These are phyloP conservation scores for Myopa testacea DNA, from an alignment of 2,888 invertebrate genomes.

Conservation along the genomic window DNA sequence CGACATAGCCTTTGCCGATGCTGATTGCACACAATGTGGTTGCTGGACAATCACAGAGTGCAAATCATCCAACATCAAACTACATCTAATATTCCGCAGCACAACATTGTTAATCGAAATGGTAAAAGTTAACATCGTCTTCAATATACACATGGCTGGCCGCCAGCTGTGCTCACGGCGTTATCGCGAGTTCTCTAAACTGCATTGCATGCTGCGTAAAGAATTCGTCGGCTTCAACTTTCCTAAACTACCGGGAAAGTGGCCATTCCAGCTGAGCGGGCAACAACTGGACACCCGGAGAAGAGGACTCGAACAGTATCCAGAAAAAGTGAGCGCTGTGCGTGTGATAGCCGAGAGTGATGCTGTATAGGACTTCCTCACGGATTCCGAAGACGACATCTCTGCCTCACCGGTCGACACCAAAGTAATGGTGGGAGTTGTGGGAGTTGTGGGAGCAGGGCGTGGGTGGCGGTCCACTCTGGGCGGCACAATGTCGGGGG, in stretches of 20 bases:
- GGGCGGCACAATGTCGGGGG: no score
- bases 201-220: constrained; percentile 89
- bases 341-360: constrained; percentile 98
- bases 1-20: no score
- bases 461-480: no score
- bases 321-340: constrained; percentile 97
- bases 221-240: constrained; percentile 96
- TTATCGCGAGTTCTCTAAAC: constrained; percentile 93
- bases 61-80: no score
- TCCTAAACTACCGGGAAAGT: constrained; percentile 97
- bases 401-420: constrained; percentile 82
- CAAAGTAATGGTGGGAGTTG: constrained; percentile 82
- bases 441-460: no score
- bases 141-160: constrained; percentile 99
- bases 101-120: constrained; percentile 86
- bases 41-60: no score
- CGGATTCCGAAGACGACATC: constrained; percentile 88
- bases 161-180: constrained; percentile 95
- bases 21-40: no score
- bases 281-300: constrained; percentile 96
- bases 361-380: constrained; percentile 96
- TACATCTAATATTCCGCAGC: constrained; percentile 97
- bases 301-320: constrained; percentile 96
- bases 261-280: constrained; percentile 97
- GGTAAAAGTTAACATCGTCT: constrained; percentile 94